These are phyloP conservation scores for Napeogenes sylphis DNA, from an alignment of 2,888 invertebrate species.

Conservation along the genomic window DNA sequence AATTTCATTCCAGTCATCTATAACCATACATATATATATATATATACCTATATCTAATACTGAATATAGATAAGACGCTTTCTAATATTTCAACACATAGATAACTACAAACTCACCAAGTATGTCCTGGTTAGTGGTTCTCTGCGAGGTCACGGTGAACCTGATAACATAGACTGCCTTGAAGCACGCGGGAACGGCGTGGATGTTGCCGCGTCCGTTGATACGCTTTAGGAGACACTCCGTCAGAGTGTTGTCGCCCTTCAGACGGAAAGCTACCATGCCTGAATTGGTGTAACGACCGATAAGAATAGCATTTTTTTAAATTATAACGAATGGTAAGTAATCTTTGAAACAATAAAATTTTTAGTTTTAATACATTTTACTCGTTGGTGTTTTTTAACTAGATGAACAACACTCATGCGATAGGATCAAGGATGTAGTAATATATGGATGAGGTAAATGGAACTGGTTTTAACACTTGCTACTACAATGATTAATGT, in stretches of 20 bases:
- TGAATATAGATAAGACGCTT: neutral
- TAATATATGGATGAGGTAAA: no score
- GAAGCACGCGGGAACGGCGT: constrained; percentile 96
- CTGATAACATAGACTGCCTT: constrained; percentile 93
- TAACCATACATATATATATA: constrained; percentile 18
- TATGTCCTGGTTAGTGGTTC: constrained; percentile 87
- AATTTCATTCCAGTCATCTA: constrained; percentile 92
- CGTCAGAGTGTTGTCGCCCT: constrained; percentile 90
- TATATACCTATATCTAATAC: neutral
- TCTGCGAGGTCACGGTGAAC: constrained; percentile 95
- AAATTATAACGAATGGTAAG: no score
- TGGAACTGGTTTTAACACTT: no score
- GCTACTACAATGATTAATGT: no score
- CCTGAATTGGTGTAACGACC: constrained; percentile 56
- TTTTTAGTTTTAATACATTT: no score
- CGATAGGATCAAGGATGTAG: no score
- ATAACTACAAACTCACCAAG: constrained; percentile 50
- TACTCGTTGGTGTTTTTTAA: no score
- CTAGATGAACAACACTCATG: no score
- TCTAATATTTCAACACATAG: neutral
- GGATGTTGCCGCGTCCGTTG: constrained; percentile 91
- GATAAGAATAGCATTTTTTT: neutral
- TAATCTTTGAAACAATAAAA: no score
- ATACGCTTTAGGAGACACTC: constrained; percentile 91
- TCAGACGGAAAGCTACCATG: constrained; percentile 93